Base-by-base conservation (phyloP, 2,888 invertebrate species). In the Morpho helenor region DNA sequence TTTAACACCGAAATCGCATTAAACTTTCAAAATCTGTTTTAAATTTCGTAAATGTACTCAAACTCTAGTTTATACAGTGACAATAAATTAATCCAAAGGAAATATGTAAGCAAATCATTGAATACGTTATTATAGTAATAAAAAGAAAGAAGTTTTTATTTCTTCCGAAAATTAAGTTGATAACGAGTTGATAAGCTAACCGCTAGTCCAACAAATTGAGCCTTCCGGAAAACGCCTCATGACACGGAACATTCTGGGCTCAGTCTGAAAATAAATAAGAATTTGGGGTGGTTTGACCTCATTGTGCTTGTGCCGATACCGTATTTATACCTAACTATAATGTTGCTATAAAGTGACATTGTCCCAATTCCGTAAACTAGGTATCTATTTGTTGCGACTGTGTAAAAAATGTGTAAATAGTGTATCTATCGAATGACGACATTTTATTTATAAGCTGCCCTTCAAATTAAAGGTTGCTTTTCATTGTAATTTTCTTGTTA, bases 181-280 rank as follows among this genome's bases (percentile, higher is more conserved):
- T 51, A 60, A 48, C 56, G 51, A 42, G 52, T 54, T 49, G 63
- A 61, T 61, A 63, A 63, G 46, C 41, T 54, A 52, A 57, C 58
- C 31, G 57, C 55, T 58, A 51, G 54, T 60, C 56, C 49, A 59
- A 62, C 60, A 62, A 64, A 60, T 56, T 55, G 56, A 50, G 40
- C 50, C 49, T 63, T 65, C 69, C 63, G 61, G 58, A 60, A 57
- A 64, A 66, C 62, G 58, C 64, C 62, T 56, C 62, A 49, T 66
- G 66, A 62, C 67, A 66, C 61, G 63, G 61, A 56, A 62, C 60
- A 52, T 60, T 48, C 59, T 57, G 50, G 61, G 55, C 45, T 48
- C 59, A 63, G 57, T 64, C 63, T 66, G 66, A 63, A 66, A 68
- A 71, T 68, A 71, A 59, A 61, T 54, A 61, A 56, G 50, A 44